Evolutionary conservation across 2,797 vertebrate genomes (phyloP).

Genomic region (Chrysolophus pictus): DNA sequence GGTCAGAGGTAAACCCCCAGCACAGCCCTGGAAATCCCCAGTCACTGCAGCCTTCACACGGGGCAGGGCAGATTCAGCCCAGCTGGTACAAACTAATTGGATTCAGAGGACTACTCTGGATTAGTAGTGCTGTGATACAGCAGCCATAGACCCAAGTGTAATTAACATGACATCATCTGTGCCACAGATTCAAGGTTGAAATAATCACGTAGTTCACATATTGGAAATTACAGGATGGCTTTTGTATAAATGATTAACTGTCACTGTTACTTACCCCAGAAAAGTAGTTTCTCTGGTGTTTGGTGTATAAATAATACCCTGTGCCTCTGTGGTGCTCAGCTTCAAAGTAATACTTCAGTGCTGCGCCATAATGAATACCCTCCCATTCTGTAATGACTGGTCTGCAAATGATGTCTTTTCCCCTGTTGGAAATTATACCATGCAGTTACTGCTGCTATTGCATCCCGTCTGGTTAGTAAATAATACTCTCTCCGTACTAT

Average conservation of each 20-base stretch:
- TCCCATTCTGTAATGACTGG: slow-evolving; percentile 44
- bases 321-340: not conserved
- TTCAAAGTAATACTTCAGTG: slow-evolving; percentile 49
- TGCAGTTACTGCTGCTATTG: slow-evolving; percentile 30
- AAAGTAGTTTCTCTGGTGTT: slow-evolving; percentile 50
- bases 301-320: slow-evolving; percentile 51
- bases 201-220: slow-evolving; percentile 32
- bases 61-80: not conserved
- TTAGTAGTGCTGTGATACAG: slow-evolving; percentile 6
- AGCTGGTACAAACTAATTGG: not conserved
- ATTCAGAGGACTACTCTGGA: not conserved
- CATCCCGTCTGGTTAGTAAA: slow-evolving; percentile 30
- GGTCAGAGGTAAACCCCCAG: not conserved
- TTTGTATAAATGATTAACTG: slow-evolving; percentile 47
- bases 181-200: slow-evolving; percentile 39
- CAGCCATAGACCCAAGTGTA: not conserved
- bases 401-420: slow-evolving; percentile 57
- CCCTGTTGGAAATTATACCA: slow-evolving; percentile 56
- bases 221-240: slow-evolving; percentile 58
- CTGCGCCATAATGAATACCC: slow-evolving; percentile 16
- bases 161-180: slow-evolving; percentile 60
- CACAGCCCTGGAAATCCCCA: not conserved
- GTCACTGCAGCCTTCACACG: not conserved
- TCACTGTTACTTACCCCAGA: slow-evolving; percentile 24
- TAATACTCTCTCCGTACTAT: slow-evolving; percentile 30